Base-by-base conservation (phyloP, 1,140 invertebrate species). In the Zaprionus camerounensis region DNA sequence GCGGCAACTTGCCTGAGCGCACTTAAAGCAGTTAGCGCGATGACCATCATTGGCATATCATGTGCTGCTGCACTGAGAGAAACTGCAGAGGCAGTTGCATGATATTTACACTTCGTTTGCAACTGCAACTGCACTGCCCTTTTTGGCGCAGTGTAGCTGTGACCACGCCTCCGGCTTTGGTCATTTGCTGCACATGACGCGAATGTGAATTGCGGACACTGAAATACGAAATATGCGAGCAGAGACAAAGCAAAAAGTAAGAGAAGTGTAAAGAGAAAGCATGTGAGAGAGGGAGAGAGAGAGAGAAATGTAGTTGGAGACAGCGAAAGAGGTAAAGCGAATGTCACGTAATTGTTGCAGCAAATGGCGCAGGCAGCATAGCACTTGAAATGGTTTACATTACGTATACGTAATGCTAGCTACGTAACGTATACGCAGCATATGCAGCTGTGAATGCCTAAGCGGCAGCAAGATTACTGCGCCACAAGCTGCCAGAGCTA, bases 1-100 rank as follows among this genome's bases (percentile, higher is more conserved):
- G 26, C 56, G 71, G 41, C 26, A 56, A 56, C 69, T 61, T 66
- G 74, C 61, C n/a, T n/a, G 15, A 66, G 26, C 76, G 70, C 84
- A 88, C 83, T 87, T 88, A 78, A 87, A 88, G 83, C 78, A 87
- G 83, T 87, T 88, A 87, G 78, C 84, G 71, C 83, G 68, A 78
- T 84, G 80, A 81, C 81, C 84, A 84, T 83, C 78, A 84, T 83
- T 88, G 83, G 64, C 84, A 84, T 87, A 87, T 81, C 83, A 87
- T 83, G 73, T 70, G 66, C 22, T n/a, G 38, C 7, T 28, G 38
- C 67, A 76, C 61, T 65, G 68, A 1, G 61, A 34, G 55, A 71
- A 76, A 68, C 26, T 12, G 5, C 9, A 11, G 5, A 7, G 3
- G n/a, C n/a, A 46, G 17, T 46, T 20, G 17, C n/a, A 20, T 46